Percentiles rank a stretch among this genome's conserved stretches.
Evolutionary conservation across 2,888 invertebrate species (phyloP).

Genomic region (Cantharis rustica): DNA sequence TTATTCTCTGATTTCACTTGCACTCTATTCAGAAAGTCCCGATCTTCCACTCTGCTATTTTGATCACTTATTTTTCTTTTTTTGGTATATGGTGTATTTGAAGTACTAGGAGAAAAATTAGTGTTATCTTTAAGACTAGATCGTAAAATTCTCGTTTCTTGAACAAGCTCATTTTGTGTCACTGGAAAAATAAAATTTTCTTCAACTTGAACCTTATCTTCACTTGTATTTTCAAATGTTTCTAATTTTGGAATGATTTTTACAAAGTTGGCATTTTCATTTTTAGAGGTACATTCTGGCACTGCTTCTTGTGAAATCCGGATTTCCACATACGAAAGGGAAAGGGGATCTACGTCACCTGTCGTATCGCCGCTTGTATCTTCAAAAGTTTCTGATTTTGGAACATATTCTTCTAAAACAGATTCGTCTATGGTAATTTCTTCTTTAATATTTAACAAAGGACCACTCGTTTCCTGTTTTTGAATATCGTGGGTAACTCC

Average conservation of each 20-base stretch:
- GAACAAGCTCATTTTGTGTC: too few species aligned
- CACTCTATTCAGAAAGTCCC: background rate
- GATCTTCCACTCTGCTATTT: background rate
- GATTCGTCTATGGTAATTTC: background rate
- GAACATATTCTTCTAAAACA: background rate
- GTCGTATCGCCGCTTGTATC: background rate
- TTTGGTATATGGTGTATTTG: background rate
- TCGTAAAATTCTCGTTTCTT: background rate
- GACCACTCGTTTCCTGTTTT: background rate
- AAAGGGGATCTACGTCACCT: background rate
- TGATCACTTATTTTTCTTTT: background rate
- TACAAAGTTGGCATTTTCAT: too few species aligned
- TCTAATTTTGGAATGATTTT: background rate
- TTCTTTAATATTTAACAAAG: background rate
- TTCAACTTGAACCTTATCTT: background rate
- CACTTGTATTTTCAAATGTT: background rate
- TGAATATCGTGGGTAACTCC: background rate
- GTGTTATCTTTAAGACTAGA: background rate
- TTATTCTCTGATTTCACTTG: background rate
- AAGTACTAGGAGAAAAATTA: background rate
- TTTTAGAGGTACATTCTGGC: background rate
- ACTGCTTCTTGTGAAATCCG: background rate
- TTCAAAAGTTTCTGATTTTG: background rate
- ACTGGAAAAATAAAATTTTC: too few species aligned
- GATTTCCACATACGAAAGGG: background rate